Evolutionary conservation across 2,797 vertebrate species (phyloP), one percentile per base, ranked within the genome.

Genomic region (Lepilemur septentrionalis): DNA sequence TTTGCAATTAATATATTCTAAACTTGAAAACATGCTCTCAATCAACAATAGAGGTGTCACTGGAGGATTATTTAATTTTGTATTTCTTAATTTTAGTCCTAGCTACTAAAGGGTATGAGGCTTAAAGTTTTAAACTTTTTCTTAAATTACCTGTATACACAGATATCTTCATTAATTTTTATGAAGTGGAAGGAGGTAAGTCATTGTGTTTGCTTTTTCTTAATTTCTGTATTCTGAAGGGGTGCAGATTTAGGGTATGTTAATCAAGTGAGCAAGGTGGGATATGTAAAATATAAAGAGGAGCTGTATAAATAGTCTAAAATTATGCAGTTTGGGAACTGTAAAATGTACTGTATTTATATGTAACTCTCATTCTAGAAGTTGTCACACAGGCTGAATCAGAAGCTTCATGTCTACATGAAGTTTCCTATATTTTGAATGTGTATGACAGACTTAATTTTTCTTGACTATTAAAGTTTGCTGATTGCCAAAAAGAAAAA

Each of bases 401-500:
- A 95, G 89, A 96, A 94, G 92, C 59, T 83, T 92, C 55, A 22
- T 78, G 30, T 93, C 65, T 65, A 65, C 28, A 52, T 91, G 94
- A 94, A 69, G 93, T 97, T 96, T 89, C 92, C 85, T 14, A 48
- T 72, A 9, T 92, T 97, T 93, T 92, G 91, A 22, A 75, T 78
- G 91, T 70, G 75, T 97, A 93, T 95, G 75, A 95, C 5, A 73
- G 91, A 95, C 15, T 75, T 70, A 65, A 30, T 35, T 63, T 95
- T 97, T 82, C 96, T 94, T 59, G 72, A 94, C 4, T 92, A 98
- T 98, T 98, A 97, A 98, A 97, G 90, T 80, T 92, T 94, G 86
- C 82, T 72, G 38, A 17, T 94, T 97, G 94, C 95, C 96, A 81
- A 25, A 59, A 69, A 96, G 97, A 48, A 46, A 55, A 57, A 59